Conservation (phyloP, 1,140 invertebrate species). For the Chironomus striatipennis region DNA sequence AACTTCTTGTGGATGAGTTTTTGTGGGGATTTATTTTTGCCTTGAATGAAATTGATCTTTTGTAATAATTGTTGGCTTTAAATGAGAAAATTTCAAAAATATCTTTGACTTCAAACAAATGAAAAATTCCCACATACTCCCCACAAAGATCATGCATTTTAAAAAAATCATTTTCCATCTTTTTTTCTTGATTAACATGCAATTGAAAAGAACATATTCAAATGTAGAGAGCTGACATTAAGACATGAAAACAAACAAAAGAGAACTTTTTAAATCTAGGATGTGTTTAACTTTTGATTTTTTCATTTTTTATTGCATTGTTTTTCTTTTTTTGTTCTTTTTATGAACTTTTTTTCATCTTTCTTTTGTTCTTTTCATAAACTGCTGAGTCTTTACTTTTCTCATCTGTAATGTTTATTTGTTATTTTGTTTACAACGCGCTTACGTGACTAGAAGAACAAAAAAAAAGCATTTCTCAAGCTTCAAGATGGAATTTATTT, state of each 20-base stretch:
- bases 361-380: too few species aligned
- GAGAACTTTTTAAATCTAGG: background rate
- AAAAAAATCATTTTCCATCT: too few species aligned
- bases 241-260: background rate
- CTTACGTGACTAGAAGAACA: conserved; percentile 9
- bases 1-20: too few species aligned
- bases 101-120: too few species aligned
- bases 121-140: too few species aligned
- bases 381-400: conserved; percentile 17
- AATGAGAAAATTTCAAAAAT: too few species aligned
- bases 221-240: background rate
- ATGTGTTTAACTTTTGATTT: conserved; percentile 19
- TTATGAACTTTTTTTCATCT: background rate
- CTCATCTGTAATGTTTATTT: conserved; percentile 2
- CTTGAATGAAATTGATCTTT: too few species aligned
- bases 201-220: background rate
- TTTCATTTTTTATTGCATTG: background rate
- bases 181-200: too few species aligned
- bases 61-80: too few species aligned
- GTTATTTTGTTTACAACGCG: background rate
- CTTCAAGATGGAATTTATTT: background rate
- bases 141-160: too few species aligned
- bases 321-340: background rate
- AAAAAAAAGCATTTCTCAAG: background rate
- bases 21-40: too few species aligned